phyloP scores from a whole-genome alignment of 1,140 invertebrate genomes.

The Carcinoscorpius rotundicauda region DNA sequence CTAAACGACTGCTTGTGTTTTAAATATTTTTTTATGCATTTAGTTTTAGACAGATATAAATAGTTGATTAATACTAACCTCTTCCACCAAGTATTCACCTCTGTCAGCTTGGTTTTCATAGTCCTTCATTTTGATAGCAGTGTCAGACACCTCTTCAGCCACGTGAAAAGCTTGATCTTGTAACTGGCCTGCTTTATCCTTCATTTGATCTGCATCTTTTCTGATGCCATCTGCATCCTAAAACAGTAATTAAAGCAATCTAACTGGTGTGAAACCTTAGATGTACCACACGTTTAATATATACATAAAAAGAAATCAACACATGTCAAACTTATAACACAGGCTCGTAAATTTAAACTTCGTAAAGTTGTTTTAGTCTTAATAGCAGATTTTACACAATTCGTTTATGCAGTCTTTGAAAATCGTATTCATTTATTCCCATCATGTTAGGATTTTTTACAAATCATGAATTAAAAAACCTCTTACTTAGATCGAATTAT shows the following conservation, averaged over 20 bases:
- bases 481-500: too few species aligned
- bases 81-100: conserved; percentile 56
- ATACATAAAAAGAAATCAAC: too few species aligned
- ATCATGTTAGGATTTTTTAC: too few species aligned
- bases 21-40: not conserved
- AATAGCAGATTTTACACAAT: too few species aligned
- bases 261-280: conserved; percentile 9
- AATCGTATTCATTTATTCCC: too few species aligned
- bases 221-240: conserved; percentile 61
- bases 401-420: too few species aligned
- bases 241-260: conserved; percentile 27
- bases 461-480: too few species aligned
- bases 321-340: too few species aligned
- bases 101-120: conserved; percentile 57
- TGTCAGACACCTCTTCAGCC: conserved; percentile 52
- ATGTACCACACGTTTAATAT: too few species aligned
- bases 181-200: conserved; percentile 55
- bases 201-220: conserved; percentile 58
- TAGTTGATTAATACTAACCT: conserved; percentile 42
- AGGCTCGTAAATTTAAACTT: too few species aligned
- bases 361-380: too few species aligned
- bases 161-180: conserved; percentile 63
- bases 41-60: not conserved
- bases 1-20: not conserved
- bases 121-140: conserved; percentile 51